These are phyloP conservation scores for Drosophila stalkeri DNA, from an alignment of 2,888 invertebrate species.

Conservation along the genomic window DNA sequence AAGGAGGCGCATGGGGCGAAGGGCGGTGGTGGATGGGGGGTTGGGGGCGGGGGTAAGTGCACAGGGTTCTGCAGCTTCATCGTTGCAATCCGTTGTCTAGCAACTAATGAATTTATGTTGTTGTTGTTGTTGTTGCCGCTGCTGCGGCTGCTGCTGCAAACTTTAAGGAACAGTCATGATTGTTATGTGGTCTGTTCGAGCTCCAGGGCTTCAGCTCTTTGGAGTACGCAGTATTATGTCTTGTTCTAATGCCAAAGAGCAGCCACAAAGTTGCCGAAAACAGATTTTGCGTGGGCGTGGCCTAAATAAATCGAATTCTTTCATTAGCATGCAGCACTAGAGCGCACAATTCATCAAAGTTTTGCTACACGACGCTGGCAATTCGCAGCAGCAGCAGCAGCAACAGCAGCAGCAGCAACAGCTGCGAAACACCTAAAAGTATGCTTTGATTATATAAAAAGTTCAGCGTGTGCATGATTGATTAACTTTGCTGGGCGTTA, in stretches of 20 bases:
- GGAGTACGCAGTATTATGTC: conserved; percentile 18
- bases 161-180: conserved; percentile 67
- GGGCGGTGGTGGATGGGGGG: too few species aligned
- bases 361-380: conserved; percentile 29
- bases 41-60: not conserved
- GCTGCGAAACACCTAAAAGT: conserved; percentile 68
- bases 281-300: conserved; percentile 38
- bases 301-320: conserved; percentile 59
- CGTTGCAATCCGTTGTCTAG: conserved; percentile 58
- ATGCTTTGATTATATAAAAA: conserved; percentile 57
- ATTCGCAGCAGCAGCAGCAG: conserved; percentile 23
- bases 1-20: too few species aligned
- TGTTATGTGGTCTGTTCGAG: conserved; percentile 51
- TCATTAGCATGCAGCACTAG: conserved; percentile 62
- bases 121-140: conserved; percentile 36
- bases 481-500: conserved; percentile 69
- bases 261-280: conserved; percentile 42
- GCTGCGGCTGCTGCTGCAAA: conserved; percentile 29
- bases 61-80: conserved; percentile 12
- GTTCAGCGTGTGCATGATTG: conserved; percentile 68
- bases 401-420: conserved; percentile 37
- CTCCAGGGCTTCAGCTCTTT: not conserved
- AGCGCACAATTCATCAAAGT: conserved; percentile 61
- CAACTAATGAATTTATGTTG: conserved; percentile 76
- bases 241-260: conserved; percentile 29